Percentiles rank a stretch among this genome's conserved stretches.
Evolutionary conservation across 2,113 vertebrate species (phyloP).

Genomic region (Taxidea taxus): DNA sequence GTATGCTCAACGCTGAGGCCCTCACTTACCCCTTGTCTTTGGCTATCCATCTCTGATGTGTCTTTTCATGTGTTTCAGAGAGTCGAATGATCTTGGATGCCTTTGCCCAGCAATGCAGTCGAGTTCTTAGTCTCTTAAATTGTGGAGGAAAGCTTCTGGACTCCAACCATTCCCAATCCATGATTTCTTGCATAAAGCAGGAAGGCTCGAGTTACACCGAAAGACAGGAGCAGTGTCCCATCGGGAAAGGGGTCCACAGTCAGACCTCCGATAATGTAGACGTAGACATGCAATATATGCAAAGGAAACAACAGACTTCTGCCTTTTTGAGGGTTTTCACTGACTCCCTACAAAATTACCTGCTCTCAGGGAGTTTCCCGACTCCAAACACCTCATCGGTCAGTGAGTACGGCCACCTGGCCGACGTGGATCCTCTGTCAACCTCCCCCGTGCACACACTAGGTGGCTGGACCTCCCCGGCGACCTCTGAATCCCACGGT

Average conservation of each 20-base stretch:
- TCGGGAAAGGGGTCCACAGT: constrained; percentile 88
- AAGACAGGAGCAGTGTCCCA: constrained; percentile 84
- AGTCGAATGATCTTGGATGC: constrained; percentile 97
- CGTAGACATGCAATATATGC: constrained; percentile 90
- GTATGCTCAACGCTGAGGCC: not conserved
- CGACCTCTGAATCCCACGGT: constrained; percentile 96
- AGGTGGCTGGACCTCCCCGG: constrained; percentile 95
- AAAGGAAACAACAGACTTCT: constrained; percentile 96
- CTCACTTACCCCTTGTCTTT: not conserved
- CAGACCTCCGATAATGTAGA: constrained; percentile 89
- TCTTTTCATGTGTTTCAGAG: constrained; percentile 86
- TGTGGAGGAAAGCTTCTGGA: constrained; percentile 94
- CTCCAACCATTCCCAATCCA: constrained; percentile 85
- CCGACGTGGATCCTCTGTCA: constrained; percentile 88
- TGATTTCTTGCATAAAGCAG: constrained; percentile 92
- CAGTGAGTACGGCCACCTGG: constrained; percentile 88
- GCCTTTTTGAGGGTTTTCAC: constrained; percentile 96
- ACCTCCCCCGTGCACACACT: constrained; percentile 90
- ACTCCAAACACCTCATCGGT: constrained; percentile 83
- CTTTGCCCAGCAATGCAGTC: constrained; percentile 98
- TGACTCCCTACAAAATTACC: constrained; percentile 97
- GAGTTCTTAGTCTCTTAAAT: constrained; percentile 97
- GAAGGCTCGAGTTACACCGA: constrained; percentile 87
- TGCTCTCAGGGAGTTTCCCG: constrained; percentile 90
- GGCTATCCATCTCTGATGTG: constrained; percentile 64